Conservation (phyloP, 2,113 vertebrate genomes). For the Nyctibius bracteatus region DNA sequence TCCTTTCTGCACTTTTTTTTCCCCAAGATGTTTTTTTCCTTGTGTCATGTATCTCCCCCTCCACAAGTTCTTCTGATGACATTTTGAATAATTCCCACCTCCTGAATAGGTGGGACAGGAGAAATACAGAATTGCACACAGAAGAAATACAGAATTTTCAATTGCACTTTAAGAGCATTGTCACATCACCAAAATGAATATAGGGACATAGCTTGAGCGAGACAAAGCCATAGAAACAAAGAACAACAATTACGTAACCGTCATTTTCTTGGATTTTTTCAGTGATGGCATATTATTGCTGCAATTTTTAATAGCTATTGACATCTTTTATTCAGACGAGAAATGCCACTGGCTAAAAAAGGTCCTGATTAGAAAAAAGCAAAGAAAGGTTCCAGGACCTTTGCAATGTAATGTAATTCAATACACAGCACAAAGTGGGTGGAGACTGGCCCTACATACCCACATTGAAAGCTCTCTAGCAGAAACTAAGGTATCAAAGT, state of each 20-base stretch:
- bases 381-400: not conserved
- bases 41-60: not conserved
- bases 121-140: not conserved
- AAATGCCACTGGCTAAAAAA: not conserved
- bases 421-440: accelerated
- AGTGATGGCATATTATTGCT: not conserved
- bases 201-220: not conserved
- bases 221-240: not conserved
- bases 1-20: not conserved
- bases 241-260: not conserved
- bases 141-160: not conserved
- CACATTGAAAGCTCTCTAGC: not conserved
- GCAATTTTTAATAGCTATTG: not conserved
- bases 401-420: not conserved
- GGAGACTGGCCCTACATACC: accelerated
- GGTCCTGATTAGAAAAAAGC: not conserved
- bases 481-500: not conserved
- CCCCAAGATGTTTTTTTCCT: not conserved
- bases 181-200: not conserved
- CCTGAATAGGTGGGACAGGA: not conserved
- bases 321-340: not conserved
- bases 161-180: not conserved
- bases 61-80: not conserved
- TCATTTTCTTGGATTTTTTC: not conserved
- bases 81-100: not conserved